Evolutionary conservation across 2,797 vertebrate species (phyloP), one percentile per base, ranked within the genome.

Genomic region (Lophius americanus): DNA sequence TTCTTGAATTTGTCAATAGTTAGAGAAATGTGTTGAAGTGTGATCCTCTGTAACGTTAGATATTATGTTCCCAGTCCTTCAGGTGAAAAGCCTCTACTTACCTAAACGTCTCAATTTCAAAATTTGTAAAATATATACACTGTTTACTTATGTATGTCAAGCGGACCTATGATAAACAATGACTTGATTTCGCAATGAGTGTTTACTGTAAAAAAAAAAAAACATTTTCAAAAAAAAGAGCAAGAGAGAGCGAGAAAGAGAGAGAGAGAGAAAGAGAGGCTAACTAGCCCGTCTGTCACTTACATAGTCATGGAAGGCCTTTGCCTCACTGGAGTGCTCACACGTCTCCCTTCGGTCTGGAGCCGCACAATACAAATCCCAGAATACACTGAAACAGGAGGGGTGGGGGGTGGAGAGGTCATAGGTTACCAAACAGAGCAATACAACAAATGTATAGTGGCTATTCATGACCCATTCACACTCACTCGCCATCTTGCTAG

Each of bases 231-330:
- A 23, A 23, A 23, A 23, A 23, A 23, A 23, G 23, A 23, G 23
- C 23, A 23, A 23, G 23, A 23, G 23, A 23, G 23, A 23, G 23
- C 1, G 23, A 23, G 1, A 23, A 2, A 23, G 23, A 23, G 23
- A 23, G 23, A 23, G 23, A 23, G 23, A 23, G 23, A 23, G 23
- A 2, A 2, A 23, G 1, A 23, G 23, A 23, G 23, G 23, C 23
- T 23, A 23, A 23, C 23, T 23, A 23, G 23, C 23, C 23, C 23
- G 43, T 11, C 10, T 10, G 64, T 79, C 48, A 96, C 97, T 97
- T 93, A 98, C 97, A 4, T 98, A 98, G 92, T 98, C 97, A 53
- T 96, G 96, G 93, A 98, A 98, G 79, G 95, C 95, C 91, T 97
- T 98, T 76, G 95, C 94, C 88, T 98, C 97, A 3, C 95, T 96